Conservation (phyloP, 2,113 vertebrate species). For the Sialia sialis region DNA sequence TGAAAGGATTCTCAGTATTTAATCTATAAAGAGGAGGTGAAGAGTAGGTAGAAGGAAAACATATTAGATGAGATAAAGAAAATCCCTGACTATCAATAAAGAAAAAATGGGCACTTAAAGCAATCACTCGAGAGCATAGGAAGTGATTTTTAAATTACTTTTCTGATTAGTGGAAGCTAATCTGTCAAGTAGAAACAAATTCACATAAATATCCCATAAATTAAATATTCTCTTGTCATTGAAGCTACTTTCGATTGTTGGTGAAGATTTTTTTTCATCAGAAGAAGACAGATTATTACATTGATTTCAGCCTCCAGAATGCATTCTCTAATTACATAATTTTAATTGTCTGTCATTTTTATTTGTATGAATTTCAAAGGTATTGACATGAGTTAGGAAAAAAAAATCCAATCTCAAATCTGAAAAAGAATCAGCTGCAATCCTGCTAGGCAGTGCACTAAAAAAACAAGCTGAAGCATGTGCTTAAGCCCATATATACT, state of each 20-base stretch:
- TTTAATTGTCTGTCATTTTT: constrained; percentile 18
- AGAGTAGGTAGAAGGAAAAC: neutral
- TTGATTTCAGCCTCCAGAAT: constrained; percentile 30
- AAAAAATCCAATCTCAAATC: neutral
- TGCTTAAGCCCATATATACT: neutral
- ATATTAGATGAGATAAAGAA: constrained; percentile 26
- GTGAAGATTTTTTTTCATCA: neutral
- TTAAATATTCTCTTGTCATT: constrained; percentile 16
- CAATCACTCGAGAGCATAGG: neutral
- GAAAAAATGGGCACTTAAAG: neutral
- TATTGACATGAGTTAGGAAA: neutral
- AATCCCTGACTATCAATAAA: neutral
- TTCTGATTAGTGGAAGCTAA: constrained; percentile 21
- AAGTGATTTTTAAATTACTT: constrained; percentile 50
- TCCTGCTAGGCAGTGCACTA: neutral
- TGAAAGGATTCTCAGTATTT: neutral
- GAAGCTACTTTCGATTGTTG: neutral
- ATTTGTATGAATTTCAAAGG: neutral
- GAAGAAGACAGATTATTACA: neutral
- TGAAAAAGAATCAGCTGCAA: neutral
- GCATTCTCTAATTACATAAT: neutral
- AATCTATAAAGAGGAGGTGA: neutral
- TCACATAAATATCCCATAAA: constrained; percentile 13
- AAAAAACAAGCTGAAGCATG: neutral
- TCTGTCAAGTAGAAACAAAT: constrained; percentile 31